Percentiles rank a stretch among this genome's conserved stretches.
phyloP scores from a whole-genome alignment of 2,113 vertebrate species.

The human region GRCh38 chr1:18347501-18348000 shows the following conservation, averaged over 20 bases:
- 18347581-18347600: not conserved
- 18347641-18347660: too few relatives aligned
- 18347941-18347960: accelerated
- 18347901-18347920: not conserved
- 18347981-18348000: accelerated
- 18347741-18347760: not conserved
- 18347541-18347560: not conserved
- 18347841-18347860: not conserved
- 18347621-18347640: accelerated
- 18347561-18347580: not conserved
- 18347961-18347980: accelerated
- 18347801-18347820: not conserved
- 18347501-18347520: not conserved
- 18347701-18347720: not conserved
- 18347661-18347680: not conserved
- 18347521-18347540: not conserved
- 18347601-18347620: too few relatives aligned
- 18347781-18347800: not conserved
- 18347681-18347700: accelerated
- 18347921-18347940: not conserved
- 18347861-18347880: not conserved
- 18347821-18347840: not conserved
- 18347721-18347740: accelerated
- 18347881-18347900: not conserved
- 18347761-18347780: accelerated